Evolutionary conservation across 2,113 vertebrate genomes (phyloP), one percentile per base, ranked within the genome.

Genomic region (Aegithalos caudatus): DNA sequence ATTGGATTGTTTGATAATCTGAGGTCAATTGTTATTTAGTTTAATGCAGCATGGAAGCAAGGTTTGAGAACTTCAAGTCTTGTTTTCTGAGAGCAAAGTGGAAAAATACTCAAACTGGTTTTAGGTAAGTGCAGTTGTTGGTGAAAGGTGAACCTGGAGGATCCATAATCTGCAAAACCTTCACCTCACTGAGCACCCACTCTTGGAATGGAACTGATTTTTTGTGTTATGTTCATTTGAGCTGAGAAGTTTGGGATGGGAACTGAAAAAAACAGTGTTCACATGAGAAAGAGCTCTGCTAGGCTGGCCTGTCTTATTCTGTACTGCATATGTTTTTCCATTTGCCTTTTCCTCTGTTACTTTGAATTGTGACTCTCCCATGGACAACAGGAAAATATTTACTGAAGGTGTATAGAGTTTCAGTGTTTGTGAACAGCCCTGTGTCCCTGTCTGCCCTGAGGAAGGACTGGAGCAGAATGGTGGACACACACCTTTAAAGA

Each of bases 181-280:
- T 40, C 58, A 54, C 12, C 1, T 38, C 24, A 2, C 29, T 35
- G 57, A 38, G 28, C 19, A 9, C 37, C 70, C 7, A 0, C 45
- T 42, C 24, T 6, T 58, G 64, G 42, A 62, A 18, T 58, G n/a
- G 44, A n/a, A 14, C 44, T 50, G 45, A 4, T 47, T 33, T 57
- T 65, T 50, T 0, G 4, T 45, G 53, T 53, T 64, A 0, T 1
- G 3, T 56, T 88, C 23, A 8, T 17, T 10, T 20, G 25, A 33
- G 33, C 61, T 62, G 7, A 40, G 60, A 20, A 47, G 11, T 8
- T 84, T 6, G 3, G 35, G 33, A 17, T 6, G 19, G 74, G 71
- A 77, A 58, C 45, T 70, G 76, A 74, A 86, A 65, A 35, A n/a
- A 35, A 4, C 8, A 2, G 14, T 45, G n/a, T 29, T 64, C 15